Conservation (phyloP, 2,888 invertebrate species). For the Allacma fusca region DNA sequence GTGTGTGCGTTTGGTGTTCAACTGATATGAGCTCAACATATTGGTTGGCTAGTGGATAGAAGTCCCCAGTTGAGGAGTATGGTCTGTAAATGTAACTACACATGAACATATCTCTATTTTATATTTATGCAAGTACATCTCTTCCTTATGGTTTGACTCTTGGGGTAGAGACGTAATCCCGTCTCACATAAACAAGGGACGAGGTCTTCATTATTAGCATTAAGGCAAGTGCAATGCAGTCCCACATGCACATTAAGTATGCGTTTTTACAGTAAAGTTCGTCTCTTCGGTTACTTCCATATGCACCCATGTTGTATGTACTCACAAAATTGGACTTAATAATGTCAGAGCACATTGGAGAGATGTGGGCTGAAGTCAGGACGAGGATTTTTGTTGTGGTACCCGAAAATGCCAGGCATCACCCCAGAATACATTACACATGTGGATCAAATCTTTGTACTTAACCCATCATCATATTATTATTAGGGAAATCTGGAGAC, state of each 20-base stretch:
- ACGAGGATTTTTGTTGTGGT: conserved; percentile 1
- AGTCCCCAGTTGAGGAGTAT: too few species aligned
- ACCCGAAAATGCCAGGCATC: conserved; percentile 29
- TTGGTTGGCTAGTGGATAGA: too few species aligned
- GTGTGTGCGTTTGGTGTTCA: neutral
- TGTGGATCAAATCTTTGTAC: conserved; percentile 35
- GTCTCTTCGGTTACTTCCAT: neutral
- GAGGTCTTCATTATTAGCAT: conserved; percentile 29
- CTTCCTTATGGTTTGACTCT: neutral
- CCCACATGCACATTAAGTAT: neutral
- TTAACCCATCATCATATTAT: conserved; percentile 32
- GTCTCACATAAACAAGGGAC: conserved; percentile 18
- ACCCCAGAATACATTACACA: conserved; percentile 29
- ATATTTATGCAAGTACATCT: neutral
- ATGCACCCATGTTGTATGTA: conserved; percentile 4
- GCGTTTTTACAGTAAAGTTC: neutral
- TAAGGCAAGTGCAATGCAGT: conserved; percentile 27
- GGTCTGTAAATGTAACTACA: too few species aligned
- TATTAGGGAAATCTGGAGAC: conserved; percentile 20
- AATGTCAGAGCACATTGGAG: too few species aligned
- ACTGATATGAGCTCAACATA: too few species aligned
- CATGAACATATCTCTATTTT: neutral
- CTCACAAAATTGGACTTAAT: neutral
- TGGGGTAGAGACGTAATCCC: neutral
- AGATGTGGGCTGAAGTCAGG: too few species aligned